Evolutionary conservation across 2,113 vertebrate species (phyloP).

Genomic region (Miniopterus natalensis): DNA sequence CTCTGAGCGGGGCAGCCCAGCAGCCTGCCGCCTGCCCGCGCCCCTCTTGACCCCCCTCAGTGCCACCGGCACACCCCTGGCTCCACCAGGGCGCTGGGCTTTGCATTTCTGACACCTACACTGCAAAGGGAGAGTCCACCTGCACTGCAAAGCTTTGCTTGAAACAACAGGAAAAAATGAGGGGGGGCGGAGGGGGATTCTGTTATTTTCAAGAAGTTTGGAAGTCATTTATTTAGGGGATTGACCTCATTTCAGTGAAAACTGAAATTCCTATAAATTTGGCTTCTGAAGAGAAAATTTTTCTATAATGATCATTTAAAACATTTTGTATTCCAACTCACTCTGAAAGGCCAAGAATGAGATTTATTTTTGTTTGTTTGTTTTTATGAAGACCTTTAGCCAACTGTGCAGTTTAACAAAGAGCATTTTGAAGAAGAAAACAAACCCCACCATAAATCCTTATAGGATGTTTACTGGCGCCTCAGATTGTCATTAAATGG

Average conservation of each 20-base stretch:
- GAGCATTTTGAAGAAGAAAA: not conserved
- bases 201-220: not conserved
- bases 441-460: not conserved
- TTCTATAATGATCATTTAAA: not conserved
- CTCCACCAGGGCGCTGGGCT: too few species aligned
- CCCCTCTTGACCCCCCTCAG: fast-evolving
- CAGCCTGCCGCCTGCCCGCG: fast-evolving
- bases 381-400: not conserved
- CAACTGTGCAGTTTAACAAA: not conserved
- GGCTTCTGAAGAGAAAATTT: not conserved
- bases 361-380: not conserved
- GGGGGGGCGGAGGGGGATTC: not conserved
- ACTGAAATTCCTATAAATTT: not conserved
- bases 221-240: conserved; percentile 1
- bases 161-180: too few species aligned
- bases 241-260: not conserved
- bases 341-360: not conserved
- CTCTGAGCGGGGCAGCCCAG: not conserved
- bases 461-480: not conserved
- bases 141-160: not conserved
- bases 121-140: too few species aligned
- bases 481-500: not conserved
- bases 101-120: not conserved
- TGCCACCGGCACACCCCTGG: fast-evolving
- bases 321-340: not conserved